Evolutionary conservation across 2,113 vertebrate species (phyloP).

Genomic region (Andinoacara biseriatus): DNA sequence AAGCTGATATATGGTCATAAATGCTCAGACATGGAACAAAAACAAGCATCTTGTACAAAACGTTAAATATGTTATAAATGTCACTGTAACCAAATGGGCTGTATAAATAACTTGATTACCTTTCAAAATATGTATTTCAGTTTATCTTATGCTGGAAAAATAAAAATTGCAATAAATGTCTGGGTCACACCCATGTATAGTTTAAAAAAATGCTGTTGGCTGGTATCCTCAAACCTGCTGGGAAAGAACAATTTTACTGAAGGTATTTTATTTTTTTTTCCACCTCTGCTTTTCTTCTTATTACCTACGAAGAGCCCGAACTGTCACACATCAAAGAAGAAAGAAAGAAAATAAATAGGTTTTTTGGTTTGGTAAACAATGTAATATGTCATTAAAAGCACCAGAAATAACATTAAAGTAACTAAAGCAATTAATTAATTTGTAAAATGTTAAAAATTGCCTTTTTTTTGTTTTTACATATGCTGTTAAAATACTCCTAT

Average conservation of each 20-base stretch:
- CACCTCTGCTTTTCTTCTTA: background rate
- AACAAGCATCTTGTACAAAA: slow-evolving; percentile 50
- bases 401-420: background rate
- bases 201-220: background rate
- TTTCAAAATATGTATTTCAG: slow-evolving; percentile 55
- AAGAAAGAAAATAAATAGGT: background rate
- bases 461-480: background rate
- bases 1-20: slow-evolving; percentile 25
- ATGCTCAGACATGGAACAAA: slow-evolving; percentile 18
- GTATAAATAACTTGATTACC: slow-evolving; percentile 50
- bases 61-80: slow-evolving; percentile 22
- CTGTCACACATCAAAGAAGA: background rate
- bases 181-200: slow-evolving; percentile 1
- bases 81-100: slow-evolving; percentile 47
- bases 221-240: background rate
- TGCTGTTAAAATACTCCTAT: too few relatives aligned
- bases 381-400: background rate
- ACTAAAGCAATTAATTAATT: background rate
- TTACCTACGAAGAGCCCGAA: background rate
- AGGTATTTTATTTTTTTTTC: background rate
- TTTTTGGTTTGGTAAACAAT: background rate
- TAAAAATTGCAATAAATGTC: slow-evolving; percentile 70
- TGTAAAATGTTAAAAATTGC: background rate
- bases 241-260: too few relatives aligned
- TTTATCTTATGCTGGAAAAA: slow-evolving; percentile 65